Evolutionary conservation across 2,113 vertebrate species (phyloP), one percentile per base, ranked within the genome.

Genomic region (Paralichthys olivaceus): DNA sequence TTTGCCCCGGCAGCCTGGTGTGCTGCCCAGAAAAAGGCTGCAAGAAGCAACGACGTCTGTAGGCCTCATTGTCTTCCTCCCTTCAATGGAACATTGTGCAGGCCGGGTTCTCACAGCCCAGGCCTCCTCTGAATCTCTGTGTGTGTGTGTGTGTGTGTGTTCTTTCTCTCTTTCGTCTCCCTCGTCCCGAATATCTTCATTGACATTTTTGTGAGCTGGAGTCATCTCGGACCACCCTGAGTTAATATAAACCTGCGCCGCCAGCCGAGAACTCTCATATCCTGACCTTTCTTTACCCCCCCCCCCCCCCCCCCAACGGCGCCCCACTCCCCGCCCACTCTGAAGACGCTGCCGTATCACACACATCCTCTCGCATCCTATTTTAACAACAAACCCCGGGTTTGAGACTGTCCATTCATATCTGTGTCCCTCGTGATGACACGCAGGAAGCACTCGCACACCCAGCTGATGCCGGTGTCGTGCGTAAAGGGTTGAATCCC

Each of bases 141-240:
- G 65, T 47, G 76, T 64, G 70, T 59, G 69, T 59, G 80, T 77
- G 64, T 80, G 70, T 72, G 58, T 83, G 67, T 65, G 72, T 49
- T 55, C 29, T 49, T 5, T 61, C 43, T 22, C 53, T 61, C 70
- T 85, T 63, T 64, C 34, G 57, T 77, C 29, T 83, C 54, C 64
- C 34, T 71, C 58, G 23, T 83, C 69, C 82, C 45, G 51, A 79
- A 72, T 83, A 82, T 93, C 87, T 91, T 77, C 87, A 76, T 86
- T 87, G 83, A 91, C 84, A 93, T 94, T 88, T 93, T 93, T 94
- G 75, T 78, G 72, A 26, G 65, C 79, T 89, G 79, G 65, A 86
- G 90, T 94, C 87, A 92, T 83, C 58, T 49, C 14, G 8, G 94
- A 94, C 92, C 93, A 92, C 94, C 94, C 92, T 68, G 87, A 47